Conservation (phyloP, 2,797 vertebrate species). For the Micropoecilia bifurca region DNA sequence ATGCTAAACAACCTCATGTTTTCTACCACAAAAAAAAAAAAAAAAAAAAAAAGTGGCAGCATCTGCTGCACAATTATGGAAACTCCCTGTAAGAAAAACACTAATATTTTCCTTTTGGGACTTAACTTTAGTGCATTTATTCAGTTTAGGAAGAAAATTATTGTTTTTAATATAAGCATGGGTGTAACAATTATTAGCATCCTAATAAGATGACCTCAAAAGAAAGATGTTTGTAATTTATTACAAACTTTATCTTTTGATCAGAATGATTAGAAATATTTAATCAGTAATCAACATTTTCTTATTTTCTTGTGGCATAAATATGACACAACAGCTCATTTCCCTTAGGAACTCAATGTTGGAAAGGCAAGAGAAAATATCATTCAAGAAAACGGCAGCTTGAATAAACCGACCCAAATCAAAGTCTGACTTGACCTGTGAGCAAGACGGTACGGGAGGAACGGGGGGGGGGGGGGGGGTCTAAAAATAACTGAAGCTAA, state of each 20-base stretch:
- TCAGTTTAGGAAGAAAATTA: not conserved
- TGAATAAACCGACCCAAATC: not conserved
- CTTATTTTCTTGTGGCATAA: too few species aligned
- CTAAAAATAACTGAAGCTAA: not conserved
- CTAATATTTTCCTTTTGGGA: not conserved
- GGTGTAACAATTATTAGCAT: not conserved
- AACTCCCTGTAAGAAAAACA: not conserved
- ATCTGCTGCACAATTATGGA: not conserved
- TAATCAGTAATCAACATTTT: not conserved
- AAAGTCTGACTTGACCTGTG: not conserved
- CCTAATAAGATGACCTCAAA: not conserved
- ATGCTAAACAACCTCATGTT: not conserved
- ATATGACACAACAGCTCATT: not conserved
- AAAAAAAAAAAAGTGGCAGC: not conserved
- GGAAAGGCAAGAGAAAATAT: not conserved
- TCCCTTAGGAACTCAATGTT: not conserved
- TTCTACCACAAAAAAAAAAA: not conserved
- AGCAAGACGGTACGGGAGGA: not conserved
- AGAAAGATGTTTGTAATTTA: not conserved
- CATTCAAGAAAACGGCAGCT: not conserved
- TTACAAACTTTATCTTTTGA: not conserved
- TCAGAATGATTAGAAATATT: not conserved
- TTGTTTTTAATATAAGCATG: not conserved
- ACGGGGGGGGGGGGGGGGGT: fast-evolving
- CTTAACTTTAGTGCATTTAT: not conserved